Conservation (phyloP, 1,140 invertebrate species). For the Bradysia coprophila region DNA sequence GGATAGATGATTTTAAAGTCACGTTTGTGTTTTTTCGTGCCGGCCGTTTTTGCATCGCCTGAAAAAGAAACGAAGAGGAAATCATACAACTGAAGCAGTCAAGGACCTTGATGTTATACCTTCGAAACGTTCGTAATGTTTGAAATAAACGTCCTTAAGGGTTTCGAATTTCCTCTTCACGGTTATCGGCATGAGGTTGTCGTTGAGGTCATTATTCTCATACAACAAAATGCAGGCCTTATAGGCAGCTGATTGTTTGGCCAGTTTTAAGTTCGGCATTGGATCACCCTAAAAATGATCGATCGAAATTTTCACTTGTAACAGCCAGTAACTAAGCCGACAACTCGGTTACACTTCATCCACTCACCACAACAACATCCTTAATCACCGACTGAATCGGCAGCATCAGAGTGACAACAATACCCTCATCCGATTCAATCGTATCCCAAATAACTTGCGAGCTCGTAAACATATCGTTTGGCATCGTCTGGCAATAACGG, state of each 20-base stretch:
- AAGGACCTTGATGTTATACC: too few relatives aligned
- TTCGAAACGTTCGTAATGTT: constrained; percentile 30
- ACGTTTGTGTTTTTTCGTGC: constrained; percentile 50
- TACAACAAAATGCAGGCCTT: constrained; percentile 55
- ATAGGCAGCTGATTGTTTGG: constrained; percentile 67
- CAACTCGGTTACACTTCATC: not conserved
- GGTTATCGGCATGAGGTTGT: constrained; percentile 52
- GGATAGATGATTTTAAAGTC: constrained; percentile 43
- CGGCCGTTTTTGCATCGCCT: constrained; percentile 20
- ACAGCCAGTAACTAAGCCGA: too few relatives aligned
- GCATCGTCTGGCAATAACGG: constrained; percentile 58
- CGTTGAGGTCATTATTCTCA: constrained; percentile 50
- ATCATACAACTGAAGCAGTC: too few relatives aligned
- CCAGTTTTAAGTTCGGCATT: constrained; percentile 36
- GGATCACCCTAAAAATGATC: constrained; percentile 31
- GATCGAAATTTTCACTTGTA: too few relatives aligned
- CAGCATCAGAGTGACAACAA: constrained; percentile 31
- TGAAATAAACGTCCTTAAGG: constrained; percentile 14
- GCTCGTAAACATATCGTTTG: constrained; percentile 64
- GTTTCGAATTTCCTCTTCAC: constrained; percentile 28
- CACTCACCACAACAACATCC: constrained; percentile 27
- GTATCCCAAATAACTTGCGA: constrained; percentile 48
- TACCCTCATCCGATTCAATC: constrained; percentile 10
- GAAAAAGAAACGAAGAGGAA: too few relatives aligned
- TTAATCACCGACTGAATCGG: constrained; percentile 54